Base-by-base conservation (phyloP, 2,888 invertebrate genomes). In the Amphipoea lucens region DNA sequence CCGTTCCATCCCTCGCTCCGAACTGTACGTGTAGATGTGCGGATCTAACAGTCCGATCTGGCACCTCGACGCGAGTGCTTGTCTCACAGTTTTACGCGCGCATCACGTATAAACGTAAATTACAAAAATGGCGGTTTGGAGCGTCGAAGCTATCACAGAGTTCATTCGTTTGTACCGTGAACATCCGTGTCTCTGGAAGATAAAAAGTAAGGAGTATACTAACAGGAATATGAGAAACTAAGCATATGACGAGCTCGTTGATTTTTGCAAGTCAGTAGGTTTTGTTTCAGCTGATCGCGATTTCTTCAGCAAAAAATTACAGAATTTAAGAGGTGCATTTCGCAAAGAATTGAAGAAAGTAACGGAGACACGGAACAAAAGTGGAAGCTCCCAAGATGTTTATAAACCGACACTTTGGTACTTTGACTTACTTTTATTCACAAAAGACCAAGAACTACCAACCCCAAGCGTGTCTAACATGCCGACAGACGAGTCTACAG, bases 401-500 rank as follows among this genome's bases (percentile, higher is more conserved):
- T 84, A 82, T 69, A 84, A 82, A 79, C 69, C 82, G 60, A 76
- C 60, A 71, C 71, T 60, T 72, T 86, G 86, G 86, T 87, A 86
- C 75, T 88, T 72, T 66, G 84, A 66, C 78, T 78, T 69, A 67
- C 78, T 88, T 69, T 68, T 83, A 72, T 88, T 87, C 76, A 80
- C 82, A 60, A 84, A 68, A 71, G 83, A 87, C 74, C 82, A 87
- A 71, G 85, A 87, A 76, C 42, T 80, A 69, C 77, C 76, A 68
- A 70, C 45, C 36, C 74, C 60, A 66, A 86, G 78, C 63, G 48
- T 76, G 60, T 71, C 81, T 75, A 82, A 78, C 65, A 76, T 74
- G 71, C 66, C 74, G 74, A 74, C 54, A 29, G 42, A 71, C 70
- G 70, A 71, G 75, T 68, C 68, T 67, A 76, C 69, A 76, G 69